phyloP scores from a whole-genome alignment of 1,140 invertebrate genomes.

The Zeugodacus cucurbitae region DNA sequence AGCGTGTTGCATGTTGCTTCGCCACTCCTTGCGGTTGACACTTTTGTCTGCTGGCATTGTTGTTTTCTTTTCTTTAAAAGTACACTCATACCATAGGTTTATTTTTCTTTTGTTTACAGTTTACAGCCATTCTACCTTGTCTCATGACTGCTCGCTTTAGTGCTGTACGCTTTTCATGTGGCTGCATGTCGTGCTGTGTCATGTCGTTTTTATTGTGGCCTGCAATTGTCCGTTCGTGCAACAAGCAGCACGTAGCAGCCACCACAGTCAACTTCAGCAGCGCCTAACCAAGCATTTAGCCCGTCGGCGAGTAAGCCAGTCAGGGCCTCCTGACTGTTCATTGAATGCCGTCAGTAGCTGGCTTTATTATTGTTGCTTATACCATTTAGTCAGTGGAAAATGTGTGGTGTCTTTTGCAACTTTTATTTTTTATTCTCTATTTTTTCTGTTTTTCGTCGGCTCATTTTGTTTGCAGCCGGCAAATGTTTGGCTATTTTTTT shows the following conservation, averaged over 20 bases:
- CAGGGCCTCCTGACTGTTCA: not conserved
- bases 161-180: not conserved
- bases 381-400: not conserved
- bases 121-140: not conserved
- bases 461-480: not conserved
- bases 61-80: not conserved
- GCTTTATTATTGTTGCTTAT: not conserved
- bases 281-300: not conserved
- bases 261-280: too few species aligned
- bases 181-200: not conserved
- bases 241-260: not conserved
- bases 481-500: not conserved
- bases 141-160: not conserved
- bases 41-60: conserved; percentile 14
- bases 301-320: not conserved
- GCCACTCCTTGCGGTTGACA: conserved; percentile 19
- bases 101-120: not conserved
- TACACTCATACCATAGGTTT: not conserved
- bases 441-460: not conserved
- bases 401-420: not conserved
- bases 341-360: not conserved
- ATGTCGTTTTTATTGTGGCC: not conserved
- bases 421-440: not conserved
- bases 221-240: conserved; percentile 18
- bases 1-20: conserved; percentile 17